These are phyloP conservation scores for Eledona agricola DNA, from an alignment of 2,888 invertebrate genomes.

Conservation along the genomic window DNA sequence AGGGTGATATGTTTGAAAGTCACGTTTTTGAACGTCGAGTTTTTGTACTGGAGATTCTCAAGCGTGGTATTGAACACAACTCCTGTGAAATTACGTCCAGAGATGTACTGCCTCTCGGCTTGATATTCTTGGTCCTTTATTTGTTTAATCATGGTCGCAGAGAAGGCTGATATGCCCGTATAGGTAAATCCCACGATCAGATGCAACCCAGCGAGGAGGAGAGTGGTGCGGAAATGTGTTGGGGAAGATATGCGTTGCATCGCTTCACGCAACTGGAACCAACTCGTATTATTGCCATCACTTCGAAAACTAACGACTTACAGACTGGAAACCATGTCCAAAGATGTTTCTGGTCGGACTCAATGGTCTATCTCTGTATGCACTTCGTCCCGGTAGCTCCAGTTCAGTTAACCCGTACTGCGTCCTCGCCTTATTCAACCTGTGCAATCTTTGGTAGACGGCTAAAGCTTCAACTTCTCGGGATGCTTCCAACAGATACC, in stretches of 20 bases:
- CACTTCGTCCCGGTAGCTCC: slow-evolving; percentile 73
- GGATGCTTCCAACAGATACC: slow-evolving; percentile 77
- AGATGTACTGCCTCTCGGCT: slow-evolving; percentile 49
- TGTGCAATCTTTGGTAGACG: slow-evolving; percentile 72
- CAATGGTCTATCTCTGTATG: slow-evolving; percentile 57
- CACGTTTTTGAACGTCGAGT: slow-evolving; percentile 70
- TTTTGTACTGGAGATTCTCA: slow-evolving; percentile 71
- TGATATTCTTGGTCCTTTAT: slow-evolving; percentile 61
- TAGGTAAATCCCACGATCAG: slow-evolving; percentile 65
- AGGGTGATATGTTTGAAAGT: slow-evolving; percentile 74
- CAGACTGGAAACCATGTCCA: slow-evolving; percentile 55
- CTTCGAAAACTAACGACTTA: slow-evolving; percentile 44
- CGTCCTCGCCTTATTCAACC: slow-evolving; percentile 58
- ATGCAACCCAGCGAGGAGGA: slow-evolving; percentile 68
- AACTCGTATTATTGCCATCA: too few species aligned
- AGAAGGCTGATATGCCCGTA: slow-evolving; percentile 67
- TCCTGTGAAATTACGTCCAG: slow-evolving; percentile 51
- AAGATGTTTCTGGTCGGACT: slow-evolving; percentile 56
- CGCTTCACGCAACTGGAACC: slow-evolving; percentile 73
- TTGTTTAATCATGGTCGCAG: slow-evolving; percentile 64
- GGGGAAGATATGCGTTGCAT: slow-evolving; percentile 74
- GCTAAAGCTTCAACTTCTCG: slow-evolving; percentile 81
- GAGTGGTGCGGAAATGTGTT: slow-evolving; percentile 70
- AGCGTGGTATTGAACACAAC: slow-evolving; percentile 68
- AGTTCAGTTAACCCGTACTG: slow-evolving; percentile 74